phyloP scores from a whole-genome alignment of 2,797 vertebrate genomes.

The Lagocephalus sceleratus region DNA sequence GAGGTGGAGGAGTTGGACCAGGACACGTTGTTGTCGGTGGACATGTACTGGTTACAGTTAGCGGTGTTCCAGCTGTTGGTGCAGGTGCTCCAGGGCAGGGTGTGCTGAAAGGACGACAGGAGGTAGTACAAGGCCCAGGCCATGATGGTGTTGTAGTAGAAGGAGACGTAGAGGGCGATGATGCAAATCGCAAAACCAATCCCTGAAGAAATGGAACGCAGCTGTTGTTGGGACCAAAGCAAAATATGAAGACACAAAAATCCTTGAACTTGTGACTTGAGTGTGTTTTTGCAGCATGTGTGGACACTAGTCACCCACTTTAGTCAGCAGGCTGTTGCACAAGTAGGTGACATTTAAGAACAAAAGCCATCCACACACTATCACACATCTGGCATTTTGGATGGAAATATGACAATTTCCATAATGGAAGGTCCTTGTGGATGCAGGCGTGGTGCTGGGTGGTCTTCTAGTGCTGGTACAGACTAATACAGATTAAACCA shows the following conservation, averaged over 20 bases:
- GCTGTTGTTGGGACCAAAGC: too few species aligned
- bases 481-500: conserved; percentile 38
- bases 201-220: conserved; percentile 73
- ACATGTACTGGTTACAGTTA: conserved; percentile 91
- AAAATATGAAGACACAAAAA: neutral
- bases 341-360: conserved; percentile 68
- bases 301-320: conserved; percentile 15
- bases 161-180: conserved; percentile 92
- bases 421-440: conserved; percentile 71
- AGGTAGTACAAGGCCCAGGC: conserved; percentile 99
- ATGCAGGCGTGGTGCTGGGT: conserved; percentile 35
- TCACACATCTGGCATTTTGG: conserved; percentile 73
- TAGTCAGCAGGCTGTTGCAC: conserved; percentile 33
- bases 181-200: conserved; percentile 98
- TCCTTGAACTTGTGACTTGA: too few species aligned
- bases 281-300: too few species aligned
- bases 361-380: conserved; percentile 59
- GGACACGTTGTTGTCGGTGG: conserved; percentile 80
- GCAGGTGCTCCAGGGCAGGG: conserved; percentile 94
- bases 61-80: conserved; percentile 90
- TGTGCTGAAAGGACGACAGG: conserved; percentile 85
- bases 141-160: conserved; percentile 99
- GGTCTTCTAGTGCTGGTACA: conserved; percentile 22
- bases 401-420: conserved; percentile 81
- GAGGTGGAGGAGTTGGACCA: conserved; percentile 89